Evolutionary conservation across 1,140 invertebrate genomes (phyloP).

Genomic region (Carcinoscorpius rotundicauda): DNA sequence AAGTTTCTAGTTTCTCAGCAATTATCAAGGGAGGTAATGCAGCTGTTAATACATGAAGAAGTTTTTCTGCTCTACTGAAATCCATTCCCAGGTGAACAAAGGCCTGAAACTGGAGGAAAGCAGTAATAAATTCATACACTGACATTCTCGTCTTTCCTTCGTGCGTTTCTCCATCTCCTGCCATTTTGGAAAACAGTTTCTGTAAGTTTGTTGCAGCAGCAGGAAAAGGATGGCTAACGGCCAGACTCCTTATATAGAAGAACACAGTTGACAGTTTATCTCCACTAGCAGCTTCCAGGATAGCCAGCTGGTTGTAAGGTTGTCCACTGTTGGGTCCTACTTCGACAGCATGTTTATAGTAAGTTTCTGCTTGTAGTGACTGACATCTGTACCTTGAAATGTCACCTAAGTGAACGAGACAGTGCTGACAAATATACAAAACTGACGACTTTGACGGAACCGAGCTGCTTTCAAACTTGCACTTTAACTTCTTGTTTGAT

Average conservation of each 20-base stretch:
- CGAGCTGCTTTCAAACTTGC: too few relatives aligned
- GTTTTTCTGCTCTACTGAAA: conserved; percentile 40
- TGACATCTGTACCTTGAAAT: conserved; percentile 69
- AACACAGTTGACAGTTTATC: conserved; percentile 68
- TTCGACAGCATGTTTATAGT: conserved; percentile 65
- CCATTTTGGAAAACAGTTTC: conserved; percentile 43
- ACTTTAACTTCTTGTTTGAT: too few relatives aligned
- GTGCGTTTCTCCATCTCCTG: conserved; percentile 16
- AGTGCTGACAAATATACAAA: conserved; percentile 71
- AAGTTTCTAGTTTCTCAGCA: conserved; percentile 57
- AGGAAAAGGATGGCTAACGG: conserved; percentile 67
- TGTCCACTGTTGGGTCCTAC: conserved; percentile 66
- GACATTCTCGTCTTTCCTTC: conserved; percentile 45
- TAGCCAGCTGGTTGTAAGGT: conserved; percentile 74
- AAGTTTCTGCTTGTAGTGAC: conserved; percentile 61
- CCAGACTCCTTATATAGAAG: conserved; percentile 65
- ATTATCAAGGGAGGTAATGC: conserved; percentile 58
- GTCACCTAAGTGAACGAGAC: conserved; percentile 72
- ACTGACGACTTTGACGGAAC: conserved; percentile 18
- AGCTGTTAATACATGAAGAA: conserved; percentile 48
- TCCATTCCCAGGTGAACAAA: conserved; percentile 46
- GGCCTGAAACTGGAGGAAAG: conserved; percentile 54
- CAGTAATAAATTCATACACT: conserved; percentile 50
- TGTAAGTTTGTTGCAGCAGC: conserved; percentile 64
- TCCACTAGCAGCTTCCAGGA: conserved; percentile 64